Evolutionary conservation across 64 coral and sea anemone species (phyloP).

Genomic region (Orbicella faveolata): DNA sequence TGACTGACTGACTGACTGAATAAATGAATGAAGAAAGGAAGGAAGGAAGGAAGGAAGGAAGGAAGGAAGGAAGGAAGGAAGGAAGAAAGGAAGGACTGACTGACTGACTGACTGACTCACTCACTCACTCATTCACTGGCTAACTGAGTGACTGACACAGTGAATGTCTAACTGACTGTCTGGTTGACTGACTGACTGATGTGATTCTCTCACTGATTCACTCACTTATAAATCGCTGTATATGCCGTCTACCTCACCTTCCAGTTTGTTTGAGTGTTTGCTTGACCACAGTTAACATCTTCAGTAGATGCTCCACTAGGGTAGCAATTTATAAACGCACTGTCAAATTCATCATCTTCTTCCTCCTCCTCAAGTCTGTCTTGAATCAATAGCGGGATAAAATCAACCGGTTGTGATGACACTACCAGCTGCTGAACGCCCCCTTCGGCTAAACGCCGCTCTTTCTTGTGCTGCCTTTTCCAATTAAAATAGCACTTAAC

Average conservation of each 20-base stretch:
- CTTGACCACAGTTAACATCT: background rate
- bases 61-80: too few relatives aligned
- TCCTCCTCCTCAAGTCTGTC: slow-evolving; percentile 7
- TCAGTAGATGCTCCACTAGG: background rate
- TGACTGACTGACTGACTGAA: too few relatives aligned
- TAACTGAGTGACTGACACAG: too few relatives aligned
- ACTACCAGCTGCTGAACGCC: slow-evolving; percentile 3
- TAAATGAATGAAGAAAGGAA: too few relatives aligned
- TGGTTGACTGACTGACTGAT: too few relatives aligned
- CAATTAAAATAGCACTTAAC: slow-evolving; percentile 25
- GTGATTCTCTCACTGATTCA: too few relatives aligned
- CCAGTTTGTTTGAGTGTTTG: background rate
- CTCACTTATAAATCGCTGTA: too few relatives aligned
- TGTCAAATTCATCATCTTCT: background rate
- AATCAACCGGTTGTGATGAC: slow-evolving; percentile 27
- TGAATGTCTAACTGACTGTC: too few relatives aligned
- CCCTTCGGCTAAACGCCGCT: background rate
- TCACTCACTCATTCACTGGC: too few relatives aligned
- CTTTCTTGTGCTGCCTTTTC: slow-evolving; percentile 21
- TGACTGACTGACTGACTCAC: too few relatives aligned
- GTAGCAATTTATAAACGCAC: background rate
- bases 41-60: too few relatives aligned
- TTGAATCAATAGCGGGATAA: slow-evolving; percentile 34
- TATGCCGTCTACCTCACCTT: background rate
- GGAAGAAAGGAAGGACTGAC: too few relatives aligned